These are phyloP conservation scores for Hystrix brachyura DNA, from an alignment of 2,113 vertebrate species.

Conservation along the genomic window DNA sequence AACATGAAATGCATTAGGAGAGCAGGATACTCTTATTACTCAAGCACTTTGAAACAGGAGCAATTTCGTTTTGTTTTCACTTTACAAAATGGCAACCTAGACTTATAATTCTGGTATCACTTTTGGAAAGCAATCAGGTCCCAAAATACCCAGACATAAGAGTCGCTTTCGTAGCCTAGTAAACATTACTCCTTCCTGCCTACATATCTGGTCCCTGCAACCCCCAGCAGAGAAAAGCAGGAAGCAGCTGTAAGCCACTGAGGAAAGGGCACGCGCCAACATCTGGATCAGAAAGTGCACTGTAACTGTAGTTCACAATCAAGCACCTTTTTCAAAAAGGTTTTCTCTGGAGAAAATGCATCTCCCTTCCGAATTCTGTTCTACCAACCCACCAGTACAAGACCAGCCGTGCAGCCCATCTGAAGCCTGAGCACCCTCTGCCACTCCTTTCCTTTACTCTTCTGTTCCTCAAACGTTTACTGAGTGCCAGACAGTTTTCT, in stretches of 20 bases:
- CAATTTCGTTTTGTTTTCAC: constrained; percentile 1
- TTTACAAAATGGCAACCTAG: background rate
- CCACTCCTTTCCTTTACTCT: no score
- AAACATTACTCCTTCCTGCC: background rate
- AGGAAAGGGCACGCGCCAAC: background rate
- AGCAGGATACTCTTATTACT: background rate
- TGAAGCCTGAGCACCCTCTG: background rate
- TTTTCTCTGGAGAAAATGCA: background rate
- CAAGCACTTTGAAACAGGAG: background rate
- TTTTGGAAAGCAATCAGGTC: background rate
- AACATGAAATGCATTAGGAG: background rate
- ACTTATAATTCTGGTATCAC: background rate
- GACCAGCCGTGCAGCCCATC: background rate
- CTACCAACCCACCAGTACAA: background rate
- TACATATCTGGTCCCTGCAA: background rate
- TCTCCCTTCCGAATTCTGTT: background rate
- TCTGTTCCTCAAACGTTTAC: background rate
- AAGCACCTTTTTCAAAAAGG: background rate
- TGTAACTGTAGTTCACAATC: background rate
- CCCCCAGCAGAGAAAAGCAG: background rate
- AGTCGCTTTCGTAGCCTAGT: background rate
- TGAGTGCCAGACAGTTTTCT: background rate
- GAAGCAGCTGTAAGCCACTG: background rate
- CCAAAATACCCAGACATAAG: background rate
- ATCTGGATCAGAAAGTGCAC: background rate